Base-by-base conservation (phyloP, 1,140 invertebrate species). In the Drosophila repleta region DNA sequence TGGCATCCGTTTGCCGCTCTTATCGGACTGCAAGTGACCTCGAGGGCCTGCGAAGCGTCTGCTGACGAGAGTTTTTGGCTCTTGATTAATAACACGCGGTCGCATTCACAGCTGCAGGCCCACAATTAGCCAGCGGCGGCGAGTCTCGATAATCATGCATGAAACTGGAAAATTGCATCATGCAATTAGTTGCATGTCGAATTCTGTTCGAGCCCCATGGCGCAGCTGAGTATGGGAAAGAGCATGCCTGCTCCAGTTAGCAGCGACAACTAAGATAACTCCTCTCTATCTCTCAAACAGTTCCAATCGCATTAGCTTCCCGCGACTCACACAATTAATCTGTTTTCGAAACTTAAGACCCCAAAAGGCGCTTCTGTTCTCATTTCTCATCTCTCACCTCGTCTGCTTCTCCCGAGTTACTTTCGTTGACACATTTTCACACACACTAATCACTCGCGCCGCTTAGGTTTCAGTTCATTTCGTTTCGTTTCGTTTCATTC, bases 361-460 rank as follows among this genome's bases (percentile, higher is more conserved):
- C 26, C 29, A 56, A 46, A 48, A 71, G 39, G 10, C 37, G 29
- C 63, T 53, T 51, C 49, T 51, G 56, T 60, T 41, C 46, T 37
- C 53, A 46, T 69, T 67, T 67, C 58, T 13, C 15, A 15, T 65
- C 20, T 58, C 55, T 51, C 21, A 15, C 39, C 15, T 0, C 13
- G 39, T 18, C 39, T 15, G 1, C 39, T 43, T 17, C 39, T 41
- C 15, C 39, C 18, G 4, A 17, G 21, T 84, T 80, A 85, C 82
- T 87, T 85, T 85, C 83, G 78, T 76, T 85, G 82, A 82, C 82
- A 85, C 83, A 88, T 82, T 76, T 85, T 53, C 11, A 39, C 35
- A 39, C 26, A 53, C 65, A 55, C 74, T 77, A 78, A 85, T 87
- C 82, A 78, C 73, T 20, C 29, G 65, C 74, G 24, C 4, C 71